A percentile compares a stretch with the other conserved stretches of the same genome.
Conservation (phyloP, 2,113 vertebrate species). For the Ondatra zibethicus region DNA sequence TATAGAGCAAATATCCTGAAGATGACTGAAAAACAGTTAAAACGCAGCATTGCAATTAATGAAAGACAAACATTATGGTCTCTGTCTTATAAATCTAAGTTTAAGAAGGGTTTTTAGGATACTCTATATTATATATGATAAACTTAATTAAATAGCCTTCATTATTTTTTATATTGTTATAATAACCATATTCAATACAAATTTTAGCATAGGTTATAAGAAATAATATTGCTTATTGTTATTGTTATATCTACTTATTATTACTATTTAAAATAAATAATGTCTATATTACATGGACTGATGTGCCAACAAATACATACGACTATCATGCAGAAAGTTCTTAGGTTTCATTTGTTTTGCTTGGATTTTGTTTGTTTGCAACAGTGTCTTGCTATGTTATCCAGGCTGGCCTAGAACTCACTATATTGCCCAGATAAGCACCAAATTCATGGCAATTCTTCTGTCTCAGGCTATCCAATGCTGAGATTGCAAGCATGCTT, state of each 20-base stretch:
- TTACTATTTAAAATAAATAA: not conserved
- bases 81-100: constrained; percentile 19
- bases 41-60: constrained; percentile 12
- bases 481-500: not conserved
- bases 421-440: not conserved
- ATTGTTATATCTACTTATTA: not conserved
- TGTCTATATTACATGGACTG: not conserved
- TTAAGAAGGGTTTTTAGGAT: constrained; percentile 21
- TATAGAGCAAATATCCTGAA: constrained; percentile 39
- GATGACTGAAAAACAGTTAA: constrained; percentile 12
- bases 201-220: not conserved
- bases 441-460: not conserved
- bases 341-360: not conserved
- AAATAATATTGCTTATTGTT: not conserved
- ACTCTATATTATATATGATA: constrained; percentile 30
- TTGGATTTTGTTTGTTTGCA: not conserved
- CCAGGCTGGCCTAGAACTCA: not conserved
- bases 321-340: not conserved
- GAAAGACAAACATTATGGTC: constrained; percentile 37
- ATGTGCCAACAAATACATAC: not conserved
- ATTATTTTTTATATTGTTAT: constrained; percentile 51
- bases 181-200: not conserved
- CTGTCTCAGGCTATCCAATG: not conserved
- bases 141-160: not conserved
- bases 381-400: not conserved